phyloP scores from a whole-genome alignment of 2,797 vertebrate genomes.

The Selene dorsalis region DNA sequence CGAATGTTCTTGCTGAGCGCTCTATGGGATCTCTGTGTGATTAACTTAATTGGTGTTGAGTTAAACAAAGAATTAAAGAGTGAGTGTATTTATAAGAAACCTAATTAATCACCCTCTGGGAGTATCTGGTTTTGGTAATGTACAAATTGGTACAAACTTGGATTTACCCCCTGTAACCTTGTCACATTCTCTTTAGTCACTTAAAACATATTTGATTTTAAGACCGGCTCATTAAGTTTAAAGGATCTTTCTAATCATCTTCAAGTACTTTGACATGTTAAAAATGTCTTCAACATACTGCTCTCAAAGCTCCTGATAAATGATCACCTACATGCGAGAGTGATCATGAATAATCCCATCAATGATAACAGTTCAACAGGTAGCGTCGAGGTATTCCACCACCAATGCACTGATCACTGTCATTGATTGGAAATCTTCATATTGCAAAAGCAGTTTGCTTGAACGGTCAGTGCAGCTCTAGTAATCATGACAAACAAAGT shows the following conservation, averaged over 20 bases:
- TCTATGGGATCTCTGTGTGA: neutral
- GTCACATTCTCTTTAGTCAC: no score
- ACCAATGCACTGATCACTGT: no score
- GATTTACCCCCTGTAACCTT: no score
- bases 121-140: constrained; percentile 27
- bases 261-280: neutral
- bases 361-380: neutral
- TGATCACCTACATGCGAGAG: neutral
- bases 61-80: constrained; percentile 9
- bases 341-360: neutral
- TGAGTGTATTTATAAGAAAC: no score
- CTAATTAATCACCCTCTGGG: neutral
- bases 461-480: neutral
- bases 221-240: no score
- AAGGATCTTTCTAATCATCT: neutral
- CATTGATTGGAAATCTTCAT: no score
- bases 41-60: constrained; percentile 14
- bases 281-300: neutral
- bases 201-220: no score
- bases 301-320: neutral
- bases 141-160: neutral
- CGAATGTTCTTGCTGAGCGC: neutral
- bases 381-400: neutral
- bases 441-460: no score
- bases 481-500: no score